Evolutionary conservation across 2,797 vertebrate genomes (phyloP).

Genomic region (Danio kyathit): DNA sequence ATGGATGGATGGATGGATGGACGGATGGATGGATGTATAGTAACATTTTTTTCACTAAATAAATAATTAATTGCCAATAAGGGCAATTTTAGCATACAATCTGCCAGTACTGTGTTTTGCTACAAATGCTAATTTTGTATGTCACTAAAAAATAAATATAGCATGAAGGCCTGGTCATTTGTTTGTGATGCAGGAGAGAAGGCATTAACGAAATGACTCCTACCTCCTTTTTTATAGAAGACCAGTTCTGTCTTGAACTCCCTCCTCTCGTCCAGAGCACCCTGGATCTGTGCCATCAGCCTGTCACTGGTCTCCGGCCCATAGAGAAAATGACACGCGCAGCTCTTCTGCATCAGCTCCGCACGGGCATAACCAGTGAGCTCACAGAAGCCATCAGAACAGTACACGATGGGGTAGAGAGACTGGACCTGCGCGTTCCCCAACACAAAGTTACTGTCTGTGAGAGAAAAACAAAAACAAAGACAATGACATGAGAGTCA

Average conservation of each 20-base stretch:
- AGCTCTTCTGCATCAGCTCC: constrained; percentile 99
- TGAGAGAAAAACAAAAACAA: constrained; percentile 49
- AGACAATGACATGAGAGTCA: not conserved
- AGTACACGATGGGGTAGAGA: constrained; percentile 98
- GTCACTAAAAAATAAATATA: not conserved
- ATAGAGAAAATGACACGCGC: constrained; percentile 95
- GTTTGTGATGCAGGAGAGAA: not conserved
- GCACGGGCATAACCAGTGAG: constrained; percentile 94
- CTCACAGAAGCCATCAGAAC: constrained; percentile 99
- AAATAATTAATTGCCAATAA: no score
- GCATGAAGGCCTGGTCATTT: not conserved
- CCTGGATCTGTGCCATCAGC: constrained; percentile 92
- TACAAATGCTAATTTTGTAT: not conserved
- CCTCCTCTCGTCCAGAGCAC: constrained; percentile 90
- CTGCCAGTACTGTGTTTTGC: not conserved
- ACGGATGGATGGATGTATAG: no score
- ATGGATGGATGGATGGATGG: no score
- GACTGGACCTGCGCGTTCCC: constrained; percentile 97
- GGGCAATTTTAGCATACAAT: no score
- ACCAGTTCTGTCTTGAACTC: constrained; percentile 98
- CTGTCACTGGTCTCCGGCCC: constrained; percentile 92
- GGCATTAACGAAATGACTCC: constrained; percentile 55
- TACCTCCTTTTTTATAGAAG: constrained; percentile 97
- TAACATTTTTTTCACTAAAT: no score
- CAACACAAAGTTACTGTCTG: constrained; percentile 99